Evolutionary conservation across 2,888 invertebrate species (phyloP).

Genomic region (Dicranocentrus wangi): DNA sequence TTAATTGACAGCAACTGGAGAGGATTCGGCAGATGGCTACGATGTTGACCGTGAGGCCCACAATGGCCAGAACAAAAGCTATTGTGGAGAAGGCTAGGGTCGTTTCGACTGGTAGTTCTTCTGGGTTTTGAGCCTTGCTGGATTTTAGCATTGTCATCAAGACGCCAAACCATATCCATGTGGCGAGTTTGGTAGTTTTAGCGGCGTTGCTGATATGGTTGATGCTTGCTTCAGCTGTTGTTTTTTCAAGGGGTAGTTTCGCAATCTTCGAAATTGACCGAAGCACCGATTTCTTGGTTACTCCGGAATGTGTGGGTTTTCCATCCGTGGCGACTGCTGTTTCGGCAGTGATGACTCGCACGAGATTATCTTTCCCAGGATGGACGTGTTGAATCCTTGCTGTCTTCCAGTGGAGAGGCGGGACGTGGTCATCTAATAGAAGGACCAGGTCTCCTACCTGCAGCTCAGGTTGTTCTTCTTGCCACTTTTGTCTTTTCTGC

Average conservation of each 20-base stretch:
- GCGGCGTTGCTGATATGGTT: slow-evolving; percentile 1
- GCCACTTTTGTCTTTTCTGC: slow-evolving; percentile 35
- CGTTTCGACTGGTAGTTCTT: not conserved
- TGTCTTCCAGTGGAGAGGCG: slow-evolving; percentile 50
- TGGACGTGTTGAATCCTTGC: slow-evolving; percentile 36
- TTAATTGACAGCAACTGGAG: too few relatives aligned
- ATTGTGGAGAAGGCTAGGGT: not conserved
- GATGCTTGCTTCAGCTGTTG: not conserved
- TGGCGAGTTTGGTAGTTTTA: not conserved
- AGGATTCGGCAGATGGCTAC: not conserved
- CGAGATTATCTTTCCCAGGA: slow-evolving; percentile 49
- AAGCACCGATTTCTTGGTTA: slow-evolving; percentile 17
- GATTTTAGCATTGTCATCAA: not conserved
- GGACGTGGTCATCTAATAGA: slow-evolving; percentile 30
- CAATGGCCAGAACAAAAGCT: not conserved
- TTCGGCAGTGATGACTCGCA: slow-evolving; percentile 56
- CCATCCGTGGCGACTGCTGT: not conserved
- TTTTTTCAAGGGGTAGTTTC: slow-evolving; percentile 19
- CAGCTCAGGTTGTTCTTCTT: slow-evolving; percentile 16
- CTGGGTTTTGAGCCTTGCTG: not conserved
- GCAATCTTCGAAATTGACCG: slow-evolving; percentile 46
- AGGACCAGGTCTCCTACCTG: slow-evolving; percentile 54
- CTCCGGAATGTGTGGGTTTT: too few relatives aligned
- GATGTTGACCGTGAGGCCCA: slow-evolving; percentile 4
- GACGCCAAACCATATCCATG: not conserved